Base-by-base conservation (phyloP, 2,888 invertebrate genomes). In the Dendrolimus pini region DNA sequence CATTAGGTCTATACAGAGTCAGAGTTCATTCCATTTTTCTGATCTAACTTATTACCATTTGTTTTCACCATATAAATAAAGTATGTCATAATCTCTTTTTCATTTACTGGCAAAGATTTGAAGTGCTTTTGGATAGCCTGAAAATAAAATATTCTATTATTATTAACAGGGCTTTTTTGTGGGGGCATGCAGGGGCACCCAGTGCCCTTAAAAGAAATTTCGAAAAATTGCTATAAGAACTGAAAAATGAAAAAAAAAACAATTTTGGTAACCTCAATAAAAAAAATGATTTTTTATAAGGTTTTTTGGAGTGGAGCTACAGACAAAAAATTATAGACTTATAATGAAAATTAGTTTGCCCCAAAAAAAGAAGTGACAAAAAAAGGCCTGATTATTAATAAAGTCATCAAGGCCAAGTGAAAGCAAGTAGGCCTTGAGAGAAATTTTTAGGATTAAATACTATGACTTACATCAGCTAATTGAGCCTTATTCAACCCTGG, bases 51-150 rank as follows among this genome's bases (percentile, higher is more conserved):
- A 82, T 96, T 97, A 65, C 95, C 94, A 82, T 98, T 97, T 57
- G 97, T 97, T 90, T 98, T 98, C 6, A 98, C 97, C 92, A 97
- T 97, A 81, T 98, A 98, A 73, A 99, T 97, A 81, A 99, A 99
- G 79, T 96, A 97, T 56, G 98, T 97, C 62, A 98, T 92, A 55
- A 97, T 96, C 83, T 99, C 98, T 81, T 98, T 99, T 83, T 99
- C 98, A 73, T 95, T 95, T 12, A 99, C 97, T 53, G 97, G 97
- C 82, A 99, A 96, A 60, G 97, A 95, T 86, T 97, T 97, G 89
- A 99, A 99, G 88, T 99, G 99, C 81, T 98, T 96, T 92, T 96
- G 96, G 58, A 99, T 93, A 58, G 96, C 94, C 98, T 98, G 93
- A 71, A 76, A 64, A 60, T 57, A 60, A 53, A 55, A 30, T 41